phyloP scores from a whole-genome alignment of 2,888 invertebrate genomes.

The Sisyra terminalis region DNA sequence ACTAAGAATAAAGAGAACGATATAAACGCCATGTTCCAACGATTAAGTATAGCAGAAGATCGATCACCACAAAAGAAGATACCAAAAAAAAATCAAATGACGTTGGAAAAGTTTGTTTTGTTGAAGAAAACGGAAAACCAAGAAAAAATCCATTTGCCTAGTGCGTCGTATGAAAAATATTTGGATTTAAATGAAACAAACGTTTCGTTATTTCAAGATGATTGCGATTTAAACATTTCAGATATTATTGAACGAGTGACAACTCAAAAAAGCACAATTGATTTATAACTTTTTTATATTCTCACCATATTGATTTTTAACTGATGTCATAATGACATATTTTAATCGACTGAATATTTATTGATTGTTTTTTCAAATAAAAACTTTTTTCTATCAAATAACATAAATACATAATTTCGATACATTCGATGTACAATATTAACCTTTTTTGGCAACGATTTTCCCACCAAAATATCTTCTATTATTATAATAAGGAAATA shows the following conservation, averaged over 20 bases:
- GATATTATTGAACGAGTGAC: conserved; percentile 34
- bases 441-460: no score
- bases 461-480: no score
- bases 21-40: not conserved
- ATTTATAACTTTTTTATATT: no score
- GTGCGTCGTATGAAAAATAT: conserved; percentile 1
- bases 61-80: conserved; percentile 10
- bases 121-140: conserved; percentile 2
- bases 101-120: conserved; percentile 13
- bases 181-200: conserved; percentile 18
- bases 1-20: not conserved
- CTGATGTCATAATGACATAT: no score
- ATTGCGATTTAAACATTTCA: conserved; percentile 30
- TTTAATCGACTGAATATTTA: no score
- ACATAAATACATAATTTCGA: no score
- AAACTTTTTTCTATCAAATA: no score
- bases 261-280: conserved; percentile 12
- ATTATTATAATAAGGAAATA: no score
- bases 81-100: conserved; percentile 12
- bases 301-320: no score
- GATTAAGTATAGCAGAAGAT: conserved; percentile 15
- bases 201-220: conserved; percentile 25
- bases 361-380: no score
- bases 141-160: conserved; percentile 7
- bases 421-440: no score